Percentiles rank a stretch among this genome's conserved stretches.
Evolutionary conservation across 2,888 invertebrate species (phyloP).

Genomic region (Homarus gammarus): DNA sequence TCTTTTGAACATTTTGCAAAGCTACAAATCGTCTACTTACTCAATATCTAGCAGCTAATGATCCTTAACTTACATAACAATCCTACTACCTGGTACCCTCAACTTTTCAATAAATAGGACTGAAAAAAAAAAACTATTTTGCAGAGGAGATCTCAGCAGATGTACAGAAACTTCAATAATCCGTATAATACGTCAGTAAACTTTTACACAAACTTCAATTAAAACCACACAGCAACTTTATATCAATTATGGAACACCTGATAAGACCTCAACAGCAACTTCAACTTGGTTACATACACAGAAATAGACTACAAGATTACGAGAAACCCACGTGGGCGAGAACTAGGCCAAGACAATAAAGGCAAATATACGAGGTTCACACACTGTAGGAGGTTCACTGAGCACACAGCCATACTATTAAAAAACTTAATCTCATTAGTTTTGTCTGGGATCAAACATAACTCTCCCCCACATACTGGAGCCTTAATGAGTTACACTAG

Average conservation of each 20-base stretch:
- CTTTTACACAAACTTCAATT: too few species aligned
- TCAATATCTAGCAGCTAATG: slow-evolving; percentile 1
- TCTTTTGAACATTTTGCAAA: slow-evolving; percentile 1
- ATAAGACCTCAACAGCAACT: neutral
- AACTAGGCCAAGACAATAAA: slow-evolving; percentile 54
- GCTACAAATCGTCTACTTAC: neutral
- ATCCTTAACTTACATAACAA: slow-evolving; percentile 35
- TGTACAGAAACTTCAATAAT: neutral
- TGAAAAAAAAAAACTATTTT: neutral
- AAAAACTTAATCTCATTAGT: neutral
- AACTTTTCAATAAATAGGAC: neutral
- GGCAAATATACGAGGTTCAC: slow-evolving; percentile 35
- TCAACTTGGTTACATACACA: slow-evolving; percentile 3
- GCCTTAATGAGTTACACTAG: too few species aligned
- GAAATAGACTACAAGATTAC: slow-evolving; percentile 12
- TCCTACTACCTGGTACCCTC: slow-evolving; percentile 19
- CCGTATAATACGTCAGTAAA: neutral
- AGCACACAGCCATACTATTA: neutral
- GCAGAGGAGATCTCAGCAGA: neutral
- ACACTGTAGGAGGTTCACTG: neutral
- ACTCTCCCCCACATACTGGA: too few species aligned
- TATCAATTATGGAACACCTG: neutral
- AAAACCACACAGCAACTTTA: too few species aligned
- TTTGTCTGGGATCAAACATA: too few species aligned
- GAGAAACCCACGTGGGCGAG: slow-evolving; percentile 24